These are phyloP conservation scores for Apotomis capreana DNA, from an alignment of 2,888 invertebrate genomes.

Conservation along the genomic window DNA sequence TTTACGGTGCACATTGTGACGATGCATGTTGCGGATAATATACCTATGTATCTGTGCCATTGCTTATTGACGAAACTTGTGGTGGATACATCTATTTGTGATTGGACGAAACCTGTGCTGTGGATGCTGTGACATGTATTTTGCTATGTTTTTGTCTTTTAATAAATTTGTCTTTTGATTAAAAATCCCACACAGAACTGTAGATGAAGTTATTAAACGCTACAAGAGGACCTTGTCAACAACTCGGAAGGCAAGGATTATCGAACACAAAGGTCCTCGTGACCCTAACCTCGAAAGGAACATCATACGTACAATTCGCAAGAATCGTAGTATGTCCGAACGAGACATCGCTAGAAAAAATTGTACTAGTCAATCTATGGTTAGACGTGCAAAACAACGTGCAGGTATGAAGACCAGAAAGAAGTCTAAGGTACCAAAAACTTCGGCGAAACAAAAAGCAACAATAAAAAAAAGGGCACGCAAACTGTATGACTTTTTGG, in stretches of 20 bases:
- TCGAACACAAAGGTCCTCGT: constrained; percentile 2
- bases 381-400: constrained; percentile 8
- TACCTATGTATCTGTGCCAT: too few species aligned
- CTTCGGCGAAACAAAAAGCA: constrained; percentile 4
- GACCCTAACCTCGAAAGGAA: constrained; percentile 10
- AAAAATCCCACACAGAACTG: neutral
- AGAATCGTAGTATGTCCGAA: neutral
- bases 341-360: constrained; percentile 1
- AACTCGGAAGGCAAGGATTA: constrained; percentile 1
- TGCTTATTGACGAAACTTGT: too few species aligned
- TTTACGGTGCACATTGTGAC: too few species aligned
- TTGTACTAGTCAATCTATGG: constrained; percentile 4
- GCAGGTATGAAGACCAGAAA: constrained; percentile 9
- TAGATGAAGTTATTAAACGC: constrained; percentile 5
- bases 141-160: too few species aligned
- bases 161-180: too few species aligned
- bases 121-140: too few species aligned
- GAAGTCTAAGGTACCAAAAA: constrained; percentile 12
- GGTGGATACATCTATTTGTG: too few species aligned
- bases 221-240: constrained; percentile 4
- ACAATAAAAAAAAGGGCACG: constrained; percentile 12
- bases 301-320: constrained; percentile 3
- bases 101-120: too few species aligned
- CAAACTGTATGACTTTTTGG: constrained; percentile 11
- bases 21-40: too few species aligned